A percentile compares a stretch with the other conserved stretches of the same genome.
Conservation (phyloP, 2,888 invertebrate genomes). For the Lucinisca nassula region DNA sequence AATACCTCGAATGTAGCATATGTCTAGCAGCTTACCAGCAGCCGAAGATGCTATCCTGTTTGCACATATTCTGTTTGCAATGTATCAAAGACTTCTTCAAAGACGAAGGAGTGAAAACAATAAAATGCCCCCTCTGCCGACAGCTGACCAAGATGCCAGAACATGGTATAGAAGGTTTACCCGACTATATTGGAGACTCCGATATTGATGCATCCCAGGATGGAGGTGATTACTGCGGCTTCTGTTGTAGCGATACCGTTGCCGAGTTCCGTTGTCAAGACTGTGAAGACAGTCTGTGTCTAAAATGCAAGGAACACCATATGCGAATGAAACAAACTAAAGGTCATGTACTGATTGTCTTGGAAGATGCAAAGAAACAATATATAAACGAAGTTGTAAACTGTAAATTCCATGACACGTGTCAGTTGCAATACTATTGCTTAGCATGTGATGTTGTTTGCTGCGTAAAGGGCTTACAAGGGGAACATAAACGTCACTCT, state of each 20-base stretch:
- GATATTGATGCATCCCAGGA: not conserved
- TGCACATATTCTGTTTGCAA: not conserved
- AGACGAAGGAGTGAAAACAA: not conserved
- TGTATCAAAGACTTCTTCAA: not conserved
- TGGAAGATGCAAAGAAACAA: not conserved
- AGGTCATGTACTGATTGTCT: not conserved
- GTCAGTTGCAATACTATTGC: not conserved
- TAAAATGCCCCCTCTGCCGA: not conserved
- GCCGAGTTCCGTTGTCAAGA: not conserved
- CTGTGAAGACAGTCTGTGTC: not conserved
- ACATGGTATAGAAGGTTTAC: not conserved
- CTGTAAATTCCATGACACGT: not conserved
- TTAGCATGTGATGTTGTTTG: not conserved
- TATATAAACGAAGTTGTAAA: not conserved
- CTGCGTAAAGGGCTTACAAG: not conserved
- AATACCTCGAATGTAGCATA: not conserved
- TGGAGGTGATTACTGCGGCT: not conserved
- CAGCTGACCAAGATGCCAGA: not conserved
- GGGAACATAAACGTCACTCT: not conserved
- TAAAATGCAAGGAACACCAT: not conserved
- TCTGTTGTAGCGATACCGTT: not conserved
- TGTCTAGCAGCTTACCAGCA: not conserved
- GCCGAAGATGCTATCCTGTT: not conserved
- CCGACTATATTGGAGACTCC: not conserved
- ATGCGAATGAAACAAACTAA: constrained; percentile 1